Evolutionary conservation across 2,113 vertebrate species (phyloP).

Genomic region (Henicopernis longicauda): DNA sequence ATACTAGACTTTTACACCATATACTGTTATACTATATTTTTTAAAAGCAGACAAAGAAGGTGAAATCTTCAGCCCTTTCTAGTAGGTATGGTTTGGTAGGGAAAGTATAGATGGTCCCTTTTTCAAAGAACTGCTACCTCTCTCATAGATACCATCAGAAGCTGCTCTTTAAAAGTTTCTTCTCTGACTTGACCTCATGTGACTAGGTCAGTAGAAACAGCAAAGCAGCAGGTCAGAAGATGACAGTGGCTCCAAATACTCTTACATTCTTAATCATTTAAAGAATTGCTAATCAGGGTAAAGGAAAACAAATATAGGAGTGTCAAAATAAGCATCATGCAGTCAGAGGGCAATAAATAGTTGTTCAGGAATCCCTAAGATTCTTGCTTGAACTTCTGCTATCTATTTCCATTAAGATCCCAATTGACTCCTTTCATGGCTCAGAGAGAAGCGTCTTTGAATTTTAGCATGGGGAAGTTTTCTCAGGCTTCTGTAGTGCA

Average conservation of each 20-base stretch:
- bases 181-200: not conserved
- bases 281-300: not conserved
- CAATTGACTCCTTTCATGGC: not conserved
- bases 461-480: not conserved
- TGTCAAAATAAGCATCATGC: not conserved
- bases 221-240: not conserved
- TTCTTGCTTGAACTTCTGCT: not conserved
- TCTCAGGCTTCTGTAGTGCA: not conserved
- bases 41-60: not conserved
- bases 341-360: not conserved
- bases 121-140: not conserved
- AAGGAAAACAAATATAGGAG: not conserved
- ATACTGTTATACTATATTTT: not conserved
- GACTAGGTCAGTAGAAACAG: not conserved
- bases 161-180: not conserved
- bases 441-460: not conserved
- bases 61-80: not conserved
- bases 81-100: not conserved
- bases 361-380: not conserved
- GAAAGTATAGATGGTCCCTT: not conserved
- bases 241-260: not conserved
- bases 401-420: not conserved
- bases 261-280: not conserved
- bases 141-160: not conserved
- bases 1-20: not conserved